phyloP scores from a whole-genome alignment of 92 coral and sea anemone genomes.

The Meandrina meandrites region DNA sequence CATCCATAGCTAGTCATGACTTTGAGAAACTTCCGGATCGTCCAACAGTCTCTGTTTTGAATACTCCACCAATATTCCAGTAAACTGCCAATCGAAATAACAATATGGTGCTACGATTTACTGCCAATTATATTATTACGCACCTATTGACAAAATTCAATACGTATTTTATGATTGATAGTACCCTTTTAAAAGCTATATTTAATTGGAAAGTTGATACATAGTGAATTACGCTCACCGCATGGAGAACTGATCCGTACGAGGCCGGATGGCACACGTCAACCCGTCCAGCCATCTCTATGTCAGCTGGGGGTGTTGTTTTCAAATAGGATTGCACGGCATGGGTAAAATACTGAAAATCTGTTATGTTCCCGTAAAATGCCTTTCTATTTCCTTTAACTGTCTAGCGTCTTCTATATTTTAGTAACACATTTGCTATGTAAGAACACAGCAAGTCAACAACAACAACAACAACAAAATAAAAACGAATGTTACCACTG shows the following conservation, averaged over 20 bases:
- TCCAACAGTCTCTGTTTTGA: not conserved
- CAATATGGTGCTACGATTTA: not conserved
- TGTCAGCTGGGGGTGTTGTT: not conserved
- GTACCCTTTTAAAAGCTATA: too few species aligned
- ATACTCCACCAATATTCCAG: not conserved
- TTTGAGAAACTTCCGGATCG: not conserved
- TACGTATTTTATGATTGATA: not conserved
- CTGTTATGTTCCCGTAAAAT: too few species aligned
- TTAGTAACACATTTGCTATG: too few species aligned
- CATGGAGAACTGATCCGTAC: not conserved
- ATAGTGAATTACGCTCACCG: not conserved
- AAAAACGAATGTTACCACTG: not conserved
- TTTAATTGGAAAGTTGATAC: too few species aligned
- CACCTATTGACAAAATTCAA: too few species aligned
- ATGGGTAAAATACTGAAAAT: too few species aligned
- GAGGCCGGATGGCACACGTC: not conserved
- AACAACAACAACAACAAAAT: too few species aligned
- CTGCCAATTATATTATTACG: too few species aligned
- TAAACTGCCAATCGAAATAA: not conserved
- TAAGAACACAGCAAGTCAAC: too few species aligned
- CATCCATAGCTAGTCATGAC: not conserved
- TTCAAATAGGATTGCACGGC: not conserved
- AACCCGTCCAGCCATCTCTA: not conserved
- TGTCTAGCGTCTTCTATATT: too few species aligned
- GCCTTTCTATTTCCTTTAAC: too few species aligned